Evolutionary conservation across 2,888 invertebrate genomes (phyloP).

Genomic region (Encarsia formosa): DNA sequence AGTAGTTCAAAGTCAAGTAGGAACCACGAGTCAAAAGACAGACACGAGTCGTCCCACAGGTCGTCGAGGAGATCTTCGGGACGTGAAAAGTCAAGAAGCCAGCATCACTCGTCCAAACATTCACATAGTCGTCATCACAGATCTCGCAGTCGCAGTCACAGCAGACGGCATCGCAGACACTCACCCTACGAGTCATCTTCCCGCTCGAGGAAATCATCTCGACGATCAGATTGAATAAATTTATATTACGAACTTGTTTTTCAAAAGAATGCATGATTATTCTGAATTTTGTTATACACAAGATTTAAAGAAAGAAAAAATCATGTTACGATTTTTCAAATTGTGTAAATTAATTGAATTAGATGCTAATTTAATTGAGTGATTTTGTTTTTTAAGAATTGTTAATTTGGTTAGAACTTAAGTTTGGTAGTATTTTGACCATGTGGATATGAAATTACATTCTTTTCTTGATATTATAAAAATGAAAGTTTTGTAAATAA

Average conservation of each 20-base stretch:
- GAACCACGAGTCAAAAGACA: conserved; percentile 2
- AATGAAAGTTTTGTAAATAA: no score
- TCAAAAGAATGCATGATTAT: no score
- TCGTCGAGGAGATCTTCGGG: conserved; percentile 11
- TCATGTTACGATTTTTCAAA: no score
- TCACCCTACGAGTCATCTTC: conserved; percentile 22
- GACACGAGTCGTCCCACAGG: conserved; percentile 5
- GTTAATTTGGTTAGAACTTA: no score
- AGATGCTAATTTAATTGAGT: no score
- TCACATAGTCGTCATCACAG: conserved; percentile 9
- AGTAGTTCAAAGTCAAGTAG: conserved; percentile 4
- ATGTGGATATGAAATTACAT: no score
- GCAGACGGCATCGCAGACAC: conserved; percentile 14
- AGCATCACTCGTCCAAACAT: conserved; percentile 12
- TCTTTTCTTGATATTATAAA: no score
- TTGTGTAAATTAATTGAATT: no score
- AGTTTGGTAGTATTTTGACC: no score
- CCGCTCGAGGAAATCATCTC: conserved; percentile 20
- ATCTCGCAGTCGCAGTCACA: conserved; percentile 19
- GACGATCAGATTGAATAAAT: conserved; percentile 5
- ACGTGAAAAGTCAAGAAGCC: conserved; percentile 8
- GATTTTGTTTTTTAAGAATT: no score
- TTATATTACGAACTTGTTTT: no score
- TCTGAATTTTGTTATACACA: no score
- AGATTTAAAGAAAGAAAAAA: neutral